Percentiles rank a stretch among this genome's conserved stretches.
Conservation (phyloP, 2,888 invertebrate species). For the Dryobotodes eremita region DNA sequence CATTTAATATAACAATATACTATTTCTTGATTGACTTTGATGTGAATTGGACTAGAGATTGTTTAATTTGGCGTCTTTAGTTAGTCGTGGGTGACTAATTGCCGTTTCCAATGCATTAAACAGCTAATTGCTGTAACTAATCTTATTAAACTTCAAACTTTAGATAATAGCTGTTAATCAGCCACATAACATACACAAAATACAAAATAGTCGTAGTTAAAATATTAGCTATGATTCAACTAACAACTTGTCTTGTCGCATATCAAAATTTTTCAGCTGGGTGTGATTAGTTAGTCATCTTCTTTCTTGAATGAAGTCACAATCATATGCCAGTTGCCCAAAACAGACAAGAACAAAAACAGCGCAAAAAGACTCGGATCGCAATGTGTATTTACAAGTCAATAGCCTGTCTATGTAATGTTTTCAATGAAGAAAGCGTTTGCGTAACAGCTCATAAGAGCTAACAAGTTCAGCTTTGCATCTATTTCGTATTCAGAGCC, state of each 20-base stretch:
- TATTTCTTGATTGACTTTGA: not conserved
- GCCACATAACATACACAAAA: not conserved
- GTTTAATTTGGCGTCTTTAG: constrained; percentile 14
- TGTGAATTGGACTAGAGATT: constrained; percentile 27
- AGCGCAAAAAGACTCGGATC: constrained; percentile 24
- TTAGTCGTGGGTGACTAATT: constrained; percentile 40
- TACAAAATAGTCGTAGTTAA: not conserved
- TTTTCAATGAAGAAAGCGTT: constrained; percentile 69
- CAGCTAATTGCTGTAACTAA: constrained; percentile 35
- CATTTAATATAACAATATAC: not conserved
- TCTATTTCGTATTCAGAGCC: constrained; percentile 62
- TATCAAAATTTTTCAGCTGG: not conserved
- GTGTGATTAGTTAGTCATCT: not conserved
- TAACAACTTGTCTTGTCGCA: not conserved
- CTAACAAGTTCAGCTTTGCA: constrained; percentile 68
- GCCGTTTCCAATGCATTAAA: constrained; percentile 32
- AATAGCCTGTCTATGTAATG: constrained; percentile 57
- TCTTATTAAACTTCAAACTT: not conserved
- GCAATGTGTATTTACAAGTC: constrained; percentile 62
- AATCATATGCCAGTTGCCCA: not conserved
- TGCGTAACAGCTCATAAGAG: constrained; percentile 60
- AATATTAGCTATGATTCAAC: not conserved
- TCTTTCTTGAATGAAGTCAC: not conserved
- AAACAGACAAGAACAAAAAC: constrained; percentile 35
- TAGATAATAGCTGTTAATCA: not conserved